Evolutionary conservation across 1,140 invertebrate species (phyloP), one percentile per base, ranked within the genome.

Genomic region (Saccostrea cuccullata): DNA sequence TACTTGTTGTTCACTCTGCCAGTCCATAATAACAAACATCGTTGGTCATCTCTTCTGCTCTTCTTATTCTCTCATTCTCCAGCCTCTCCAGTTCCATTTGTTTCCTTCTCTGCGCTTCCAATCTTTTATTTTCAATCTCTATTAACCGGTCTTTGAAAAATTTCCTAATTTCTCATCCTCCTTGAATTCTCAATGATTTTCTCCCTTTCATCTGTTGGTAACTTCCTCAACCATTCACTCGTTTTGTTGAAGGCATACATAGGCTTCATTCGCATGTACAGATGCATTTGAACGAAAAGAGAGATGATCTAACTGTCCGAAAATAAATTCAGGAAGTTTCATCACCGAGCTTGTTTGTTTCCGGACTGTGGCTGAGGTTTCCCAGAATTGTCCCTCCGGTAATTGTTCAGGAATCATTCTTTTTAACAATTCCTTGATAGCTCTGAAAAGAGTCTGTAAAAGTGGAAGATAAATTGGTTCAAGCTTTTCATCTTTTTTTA

Each of bases 21-120:
- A 90, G 56, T n/a, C 89, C 90, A 88, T 89, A 90, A 60, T 85
- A 90, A 82, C 89, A 89, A 17, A 88, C 77, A 70, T 86, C 47
- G 58, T 89, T 88, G 40, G 87, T 90, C 70, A 91, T 17, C 55
- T 84, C 88, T 86, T 90, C 88, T 15, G 55, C 82, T 36, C 73
- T 89, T 55, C 82, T 58, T 20, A 90, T 36, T 60, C 84, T 88
- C 11, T 88, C n/a, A 55, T n/a, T n/a, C n/a, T n/a, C n/a, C n/a
- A n/a, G n/a, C n/a, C n/a, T n/a, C n/a, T n/a, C n/a, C n/a, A n/a
- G n/a, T n/a, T n/a, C n/a, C n/a, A n/a, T n/a, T n/a, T n/a, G n/a
- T n/a, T n/a, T n/a, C n/a, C n/a, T n/a, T n/a, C n/a, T n/a, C n/a
- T n/a, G n/a, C n/a, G n/a, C n/a, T n/a, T n/a, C n/a, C n/a, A n/a